Base-by-base conservation (phyloP, 2,113 vertebrate species). In the Sapayoa aenigma region DNA sequence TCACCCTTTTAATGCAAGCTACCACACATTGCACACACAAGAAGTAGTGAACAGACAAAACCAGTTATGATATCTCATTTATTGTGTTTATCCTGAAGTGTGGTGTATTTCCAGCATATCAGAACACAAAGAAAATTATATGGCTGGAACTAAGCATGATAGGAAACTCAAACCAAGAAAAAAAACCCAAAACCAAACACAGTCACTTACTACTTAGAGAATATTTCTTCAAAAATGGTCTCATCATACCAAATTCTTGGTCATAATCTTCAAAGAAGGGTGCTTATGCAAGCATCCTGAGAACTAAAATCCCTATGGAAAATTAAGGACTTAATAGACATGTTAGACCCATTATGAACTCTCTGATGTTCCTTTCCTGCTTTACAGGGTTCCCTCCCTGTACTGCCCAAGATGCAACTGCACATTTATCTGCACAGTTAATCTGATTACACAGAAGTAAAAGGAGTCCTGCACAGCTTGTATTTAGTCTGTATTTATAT, bases 271-370 rank as follows among this genome's bases (percentile, higher is more conserved):
- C 86, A 55, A 65, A 56, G 52, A 63, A 83, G 3, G 9, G n/a
- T 20, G 24, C 5, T 63, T 47, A 58, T 19, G 41, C 12, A 41
- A 73, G 7, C 60, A 63, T 46, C 15, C 9, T 2, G 3, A 39
- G 16, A 81, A 72, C 9, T 18, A 60, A 89, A 71, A 25, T 67
- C 8, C 9, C 68, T 37, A 22, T 25, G 20, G 14, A 85, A 93
- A 82, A 60, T 28, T 41, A 71, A 69, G 33, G 30, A 42, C 6
- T 75, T 41, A 18, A 42, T 37, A 41, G 25, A 52, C 10, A 25
- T 4, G 8, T 62, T 68, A 63, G 33, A 75, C 8, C 9, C 0
- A 0, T 31, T 65, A 53, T 37, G 28, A 56, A 3, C 5, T 15
- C 30, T 35, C 19, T n/a, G 19, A 35, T 28, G 24, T 50, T 82